Base-by-base conservation (phyloP, 2,113 vertebrate genomes). In the Sapajus apella region DNA sequence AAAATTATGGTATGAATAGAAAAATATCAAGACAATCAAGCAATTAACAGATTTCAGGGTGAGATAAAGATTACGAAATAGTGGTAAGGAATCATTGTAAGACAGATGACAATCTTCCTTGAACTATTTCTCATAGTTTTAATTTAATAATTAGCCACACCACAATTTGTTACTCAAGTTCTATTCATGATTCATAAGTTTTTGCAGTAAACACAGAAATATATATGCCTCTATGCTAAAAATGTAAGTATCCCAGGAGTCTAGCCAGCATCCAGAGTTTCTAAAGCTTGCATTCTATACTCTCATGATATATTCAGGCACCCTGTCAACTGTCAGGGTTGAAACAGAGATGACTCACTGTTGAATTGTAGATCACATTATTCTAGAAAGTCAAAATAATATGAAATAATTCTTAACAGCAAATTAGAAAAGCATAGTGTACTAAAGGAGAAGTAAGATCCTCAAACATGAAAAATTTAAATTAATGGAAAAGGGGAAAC, bases 61-160 rank as follows among this genome's bases (percentile, higher is more conserved):
- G 35, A 94, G 70, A 89, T 79, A 90, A 25, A 43, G 14, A 66
- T 40, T 90, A 77, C 47, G 43, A 32, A 37, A 80, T 37, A 77
- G 37, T 68, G 43, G 61, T 87, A 93, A 90, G 45, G 18, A 81
- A 87, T 95, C 81, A 82, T 16, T 81, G 10, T 56, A 90, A 72
- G 3, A 80, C 35, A 90, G 92, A 96, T 94, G 73, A 66, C 72
- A 96, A 97, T 98, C 75, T 97, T 93, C 20, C 50, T 23, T 68
- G 84, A 92, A 90, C 47, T 83, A 43, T 87, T 95, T 94, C 85
- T 95, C 81, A 90, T 50, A 94, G 40, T 55, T 94, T 95, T 94
- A 80, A 94, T 61, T 94, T 90, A 97, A 97, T 96, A 90, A 97
- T 96, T 97, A 96, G 91, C 64, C 77, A 97, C 11, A 92, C 21